Base-by-base conservation (phyloP, 2,113 vertebrate genomes). In the Uria aalge region DNA sequence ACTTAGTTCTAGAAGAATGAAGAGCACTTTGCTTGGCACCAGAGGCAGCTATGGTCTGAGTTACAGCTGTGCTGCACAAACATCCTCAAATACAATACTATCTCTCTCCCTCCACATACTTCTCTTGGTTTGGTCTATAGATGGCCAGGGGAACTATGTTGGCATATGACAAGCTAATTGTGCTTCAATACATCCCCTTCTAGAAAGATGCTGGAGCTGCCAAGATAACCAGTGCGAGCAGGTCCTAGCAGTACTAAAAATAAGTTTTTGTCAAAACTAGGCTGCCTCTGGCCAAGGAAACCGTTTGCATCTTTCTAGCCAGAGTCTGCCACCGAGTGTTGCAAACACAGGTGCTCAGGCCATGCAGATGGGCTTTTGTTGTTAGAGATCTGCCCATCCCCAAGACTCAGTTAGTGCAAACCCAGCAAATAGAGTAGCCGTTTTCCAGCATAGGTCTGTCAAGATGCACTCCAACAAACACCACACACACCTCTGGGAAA, bases 11-110 rank as follows among this genome's bases (percentile, higher is more conserved):
- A 96, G 71, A 96, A 97, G 86, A 97, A 96, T 92, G 92, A 96
- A 97, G 97, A 96, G 91, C 96, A 97, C 95, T 97, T 97, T 82
- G 94, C 92, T 97, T 98, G 96, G 96, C 96, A 98, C 94, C 95
- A 97, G 96, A 97, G 96, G 91, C 96, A 97, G 94, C 92, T 96
- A 94, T 96, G 94, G 92, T 94, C 92, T 92, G 94, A 96, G 71
- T 92, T 94, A 95, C 90, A 97, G 90, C 88, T 95, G 83, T 95
- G 86, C 90, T 96, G 94, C 90, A 89, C 34, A 11, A 87, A 92
- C 71, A 93, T 72, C 95, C 89, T 96, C 87, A 85, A 79, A 84
- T 74, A 83, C n/a, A 94, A 92, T 48, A 84, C 86, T 53, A 27
- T 92, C 62, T 85, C 90, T 59, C 76, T 87, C 82, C 89, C 43